These are phyloP conservation scores for Gymnodraco acuticeps DNA, from an alignment of 2,797 vertebrate genomes.

Conservation along the genomic window DNA sequence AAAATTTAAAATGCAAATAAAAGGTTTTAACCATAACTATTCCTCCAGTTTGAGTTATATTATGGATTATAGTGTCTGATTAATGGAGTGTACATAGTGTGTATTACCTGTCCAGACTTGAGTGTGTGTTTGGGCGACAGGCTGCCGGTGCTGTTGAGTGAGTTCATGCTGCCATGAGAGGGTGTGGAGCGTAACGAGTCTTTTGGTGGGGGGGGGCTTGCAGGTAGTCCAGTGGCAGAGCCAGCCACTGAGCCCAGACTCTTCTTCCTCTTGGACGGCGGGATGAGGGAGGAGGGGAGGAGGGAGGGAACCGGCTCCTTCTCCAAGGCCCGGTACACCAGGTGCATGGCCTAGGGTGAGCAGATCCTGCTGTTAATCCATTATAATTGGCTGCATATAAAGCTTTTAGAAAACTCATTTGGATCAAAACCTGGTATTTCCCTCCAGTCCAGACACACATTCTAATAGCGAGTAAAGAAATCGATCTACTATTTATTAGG, in stretches of 20 bases:
- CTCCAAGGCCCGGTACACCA: constrained; percentile 97
- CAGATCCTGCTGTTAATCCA: constrained; percentile 19
- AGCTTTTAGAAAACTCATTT: not conserved
- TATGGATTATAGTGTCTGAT: not conserved
- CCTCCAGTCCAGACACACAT: not conserved
- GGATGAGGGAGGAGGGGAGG: constrained; percentile 91
- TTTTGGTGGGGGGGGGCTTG: constrained; percentile 94
- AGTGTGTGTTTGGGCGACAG: constrained; percentile 95
- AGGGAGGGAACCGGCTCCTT: constrained; percentile 95
- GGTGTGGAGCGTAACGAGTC: constrained; percentile 96
- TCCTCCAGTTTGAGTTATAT: not conserved
- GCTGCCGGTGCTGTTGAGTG: constrained; percentile 94
- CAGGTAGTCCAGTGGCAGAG: constrained; percentile 89
- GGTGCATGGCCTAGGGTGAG: constrained; percentile 93
- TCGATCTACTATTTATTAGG: not conserved
- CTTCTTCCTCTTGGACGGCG: constrained; percentile 95
- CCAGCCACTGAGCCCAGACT: constrained; percentile 83
- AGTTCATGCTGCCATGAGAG: constrained; percentile 95
- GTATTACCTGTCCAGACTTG: constrained; percentile 89
- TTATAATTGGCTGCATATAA: not conserved
- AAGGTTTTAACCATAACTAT: not conserved
- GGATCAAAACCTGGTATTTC: not conserved
- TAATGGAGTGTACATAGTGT: not conserved
- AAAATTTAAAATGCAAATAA: too few relatives aligned
- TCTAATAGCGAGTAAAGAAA: not conserved